Base-by-base conservation (phyloP, 2,888 invertebrate genomes). In the Gastracanthus pulcherrimus region DNA sequence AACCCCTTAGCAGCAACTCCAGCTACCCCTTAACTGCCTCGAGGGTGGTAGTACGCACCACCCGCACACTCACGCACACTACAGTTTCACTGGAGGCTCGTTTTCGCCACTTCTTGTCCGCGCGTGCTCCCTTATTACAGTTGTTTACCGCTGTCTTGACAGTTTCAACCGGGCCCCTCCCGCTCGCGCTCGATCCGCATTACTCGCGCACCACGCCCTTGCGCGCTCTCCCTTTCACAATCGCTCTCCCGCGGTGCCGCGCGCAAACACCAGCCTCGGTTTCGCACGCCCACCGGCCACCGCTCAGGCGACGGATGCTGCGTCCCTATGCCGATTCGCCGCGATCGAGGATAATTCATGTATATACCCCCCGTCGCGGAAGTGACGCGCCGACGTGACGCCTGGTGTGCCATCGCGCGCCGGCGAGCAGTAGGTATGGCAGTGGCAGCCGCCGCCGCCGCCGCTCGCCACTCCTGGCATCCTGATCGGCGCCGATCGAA, bases 401-500 rank as follows among this genome's bases (percentile, higher is more conserved):
- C 26, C 41, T 13, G 31, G 6, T 13, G 29, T 19, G 9, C 19
- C 64, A 19, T 11, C 36, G 0, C 29, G 16, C 19, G 13, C 29
- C 16, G 29, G 19, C 26, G 5, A 45, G 4, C 9, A 3, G 9
- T 29, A 11, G 13, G 4, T 29, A 38, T 36, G 7, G 11, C 34
- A 64, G 11, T n/a, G 26, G 19, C 64, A n/a, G n/a, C n/a, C 29
- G 29, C 38, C 67, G 41, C 9, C 13, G 36, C 31, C 62, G 72
- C 71, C 71, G 67, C 85, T 83, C 83, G 69, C 41, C 74, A 69
- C 81, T 85, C 84, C 84, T 88, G 84, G 45, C 77, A 76, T 82
- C 87, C 88, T 89, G 87, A 80, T 87, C 85, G 80, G 76, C 82
- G 79, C 86, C 86, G 87, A 87, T 88, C 84, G 85, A 87, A 87